Percentiles rank a stretch among this genome's conserved stretches.
phyloP scores from a whole-genome alignment of 2,888 invertebrate genomes.

The Rhagium mordax region DNA sequence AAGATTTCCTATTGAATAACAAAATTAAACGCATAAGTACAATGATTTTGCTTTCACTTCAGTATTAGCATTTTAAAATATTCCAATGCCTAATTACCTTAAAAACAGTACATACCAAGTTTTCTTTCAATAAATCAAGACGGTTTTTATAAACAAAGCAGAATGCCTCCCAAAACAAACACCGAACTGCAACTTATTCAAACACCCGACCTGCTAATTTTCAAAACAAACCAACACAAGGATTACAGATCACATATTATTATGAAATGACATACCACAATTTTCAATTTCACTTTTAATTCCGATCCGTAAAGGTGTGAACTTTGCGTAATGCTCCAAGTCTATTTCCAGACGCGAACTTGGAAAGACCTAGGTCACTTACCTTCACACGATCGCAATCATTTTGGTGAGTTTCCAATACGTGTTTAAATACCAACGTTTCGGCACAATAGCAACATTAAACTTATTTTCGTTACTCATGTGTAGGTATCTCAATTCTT shows the following conservation, averaged over 20 bases:
- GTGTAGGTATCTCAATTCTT: background rate
- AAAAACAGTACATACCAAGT: too few species aligned
- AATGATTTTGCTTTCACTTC: too few species aligned
- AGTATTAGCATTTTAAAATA: too few species aligned
- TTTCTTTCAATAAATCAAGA: too few species aligned
- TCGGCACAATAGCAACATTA: conserved; percentile 31
- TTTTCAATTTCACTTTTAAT: conserved; percentile 30
- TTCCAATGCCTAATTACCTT: too few species aligned
- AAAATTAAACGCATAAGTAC: too few species aligned
- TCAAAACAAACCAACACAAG: background rate
- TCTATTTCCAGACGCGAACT: conserved; percentile 24
- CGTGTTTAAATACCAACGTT: conserved; percentile 36
- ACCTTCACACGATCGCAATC: conserved; percentile 43
- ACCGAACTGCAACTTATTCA: too few species aligned
- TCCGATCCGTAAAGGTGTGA: conserved; percentile 24
- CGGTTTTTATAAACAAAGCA: too few species aligned
- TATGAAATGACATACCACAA: background rate
- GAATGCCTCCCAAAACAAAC: too few species aligned
- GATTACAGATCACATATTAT: background rate
- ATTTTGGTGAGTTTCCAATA: conserved; percentile 43
- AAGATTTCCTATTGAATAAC: too few species aligned
- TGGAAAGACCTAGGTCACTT: conserved; percentile 43
- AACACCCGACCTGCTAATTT: background rate
- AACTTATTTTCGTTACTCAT: conserved; percentile 14
- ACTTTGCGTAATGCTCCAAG: conserved; percentile 29